Evolutionary conservation across 92 coral and sea anemone species (phyloP).

Genomic region (Zoanthus sansibaricus): DNA sequence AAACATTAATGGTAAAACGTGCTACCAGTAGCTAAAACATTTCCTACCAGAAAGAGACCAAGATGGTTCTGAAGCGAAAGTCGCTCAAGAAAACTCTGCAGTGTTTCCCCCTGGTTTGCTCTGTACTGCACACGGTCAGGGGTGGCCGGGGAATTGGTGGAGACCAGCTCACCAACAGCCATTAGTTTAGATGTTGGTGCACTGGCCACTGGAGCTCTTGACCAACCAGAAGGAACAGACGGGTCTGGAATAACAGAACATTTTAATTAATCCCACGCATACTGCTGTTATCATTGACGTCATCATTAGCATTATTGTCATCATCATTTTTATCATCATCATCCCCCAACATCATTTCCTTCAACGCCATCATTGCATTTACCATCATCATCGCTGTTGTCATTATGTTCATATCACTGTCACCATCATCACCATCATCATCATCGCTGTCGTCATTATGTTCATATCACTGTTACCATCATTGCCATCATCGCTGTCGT

Average conservation of each 20-base stretch:
- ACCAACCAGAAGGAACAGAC: constrained; percentile 90
- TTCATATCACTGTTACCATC: not conserved
- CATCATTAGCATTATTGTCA: not conserved
- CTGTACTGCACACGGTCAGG: constrained; percentile 76
- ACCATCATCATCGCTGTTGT: too few relatives aligned
- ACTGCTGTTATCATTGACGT: not conserved
- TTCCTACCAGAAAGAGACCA: constrained; percentile 91
- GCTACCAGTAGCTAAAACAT: too few relatives aligned
- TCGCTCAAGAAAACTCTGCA: constrained; percentile 94
- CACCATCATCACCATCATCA: too few relatives aligned
- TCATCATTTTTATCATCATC: not conserved
- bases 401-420: too few relatives aligned
- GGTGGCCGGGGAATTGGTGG: constrained; percentile 66
- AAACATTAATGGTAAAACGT: too few relatives aligned
- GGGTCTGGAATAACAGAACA: constrained; percentile 68
- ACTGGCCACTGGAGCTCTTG: constrained; percentile 76
- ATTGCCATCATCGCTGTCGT: not conserved
- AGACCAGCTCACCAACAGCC: constrained; percentile 71
- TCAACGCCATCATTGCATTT: too few relatives aligned
- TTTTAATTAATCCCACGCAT: not conserved
- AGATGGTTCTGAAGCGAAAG: constrained; percentile 93
- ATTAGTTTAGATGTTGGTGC: constrained; percentile 80
- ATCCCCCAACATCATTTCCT: too few relatives aligned
- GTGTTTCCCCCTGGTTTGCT: constrained; percentile 88
- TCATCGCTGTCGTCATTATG: not conserved